Evolutionary conservation across 2,888 invertebrate species (phyloP).

Genomic region (Mechanitis mazaeus): DNA sequence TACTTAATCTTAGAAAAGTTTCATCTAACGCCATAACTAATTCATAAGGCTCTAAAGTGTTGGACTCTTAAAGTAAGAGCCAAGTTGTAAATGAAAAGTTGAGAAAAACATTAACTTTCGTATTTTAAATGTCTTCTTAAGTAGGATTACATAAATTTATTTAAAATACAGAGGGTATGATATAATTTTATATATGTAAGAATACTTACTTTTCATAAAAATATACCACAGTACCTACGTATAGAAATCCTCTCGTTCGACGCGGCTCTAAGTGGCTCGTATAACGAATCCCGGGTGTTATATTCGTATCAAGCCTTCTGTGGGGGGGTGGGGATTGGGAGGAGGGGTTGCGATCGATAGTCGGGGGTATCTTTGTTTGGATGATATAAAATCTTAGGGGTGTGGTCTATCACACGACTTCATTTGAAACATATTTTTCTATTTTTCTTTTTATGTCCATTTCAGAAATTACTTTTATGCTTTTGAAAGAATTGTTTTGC

Average conservation of each 20-base stretch:
- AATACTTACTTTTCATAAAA: too few species aligned
- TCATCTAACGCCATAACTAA: constrained; percentile 7
- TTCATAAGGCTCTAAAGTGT: constrained; percentile 2
- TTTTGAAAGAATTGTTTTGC: too few species aligned
- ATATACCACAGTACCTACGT: too few species aligned
- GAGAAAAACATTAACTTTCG: constrained; percentile 1
- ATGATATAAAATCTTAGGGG: constrained; percentile 69
- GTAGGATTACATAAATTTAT: not conserved
- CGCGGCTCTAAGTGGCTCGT: constrained; percentile 38
- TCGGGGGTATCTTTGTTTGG: constrained; percentile 62
- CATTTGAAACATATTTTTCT: constrained; percentile 24
- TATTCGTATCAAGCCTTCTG: constrained; percentile 47
- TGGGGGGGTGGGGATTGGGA: constrained; percentile 29
- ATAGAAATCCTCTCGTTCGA: too few species aligned
- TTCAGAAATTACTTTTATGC: too few species aligned
- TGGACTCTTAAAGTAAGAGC: not conserved
- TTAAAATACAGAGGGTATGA: not conserved
- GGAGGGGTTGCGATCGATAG: constrained; percentile 40
- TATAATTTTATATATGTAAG: too few species aligned
- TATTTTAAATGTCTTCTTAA: not conserved
- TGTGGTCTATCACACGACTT: constrained; percentile 40
- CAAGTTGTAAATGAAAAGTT: constrained; percentile 15
- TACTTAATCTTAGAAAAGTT: not conserved
- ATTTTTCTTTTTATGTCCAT: constrained; percentile 1
- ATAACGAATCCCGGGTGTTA: constrained; percentile 34